These are phyloP conservation scores for Drosophila parvula DNA, from an alignment of 1,140 invertebrate genomes.

Conservation along the genomic window DNA sequence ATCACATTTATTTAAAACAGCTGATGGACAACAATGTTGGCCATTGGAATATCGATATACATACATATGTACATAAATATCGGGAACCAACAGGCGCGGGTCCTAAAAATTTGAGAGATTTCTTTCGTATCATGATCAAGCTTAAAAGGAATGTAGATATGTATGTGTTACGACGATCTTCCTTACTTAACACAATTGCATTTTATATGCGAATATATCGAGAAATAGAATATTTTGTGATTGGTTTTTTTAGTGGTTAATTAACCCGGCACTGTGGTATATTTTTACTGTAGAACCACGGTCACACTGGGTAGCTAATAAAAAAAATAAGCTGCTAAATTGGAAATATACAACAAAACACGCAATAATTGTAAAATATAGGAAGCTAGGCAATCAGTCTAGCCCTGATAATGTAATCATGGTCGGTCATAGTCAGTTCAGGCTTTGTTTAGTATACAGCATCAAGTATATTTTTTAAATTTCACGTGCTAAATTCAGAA, in stretches of 20 bases:
- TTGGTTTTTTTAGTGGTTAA: background rate
- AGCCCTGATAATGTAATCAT: constrained; percentile 44
- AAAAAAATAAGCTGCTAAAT: constrained; percentile 39
- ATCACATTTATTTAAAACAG: constrained; percentile 20
- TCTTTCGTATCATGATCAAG: no score
- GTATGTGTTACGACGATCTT: no score
- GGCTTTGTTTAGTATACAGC: constrained; percentile 46
- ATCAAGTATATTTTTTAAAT: constrained; percentile 61
- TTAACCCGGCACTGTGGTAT: background rate
- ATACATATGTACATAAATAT: no score
- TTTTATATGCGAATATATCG: no score
- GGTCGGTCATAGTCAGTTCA: constrained; percentile 20
- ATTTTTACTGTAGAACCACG: background rate
- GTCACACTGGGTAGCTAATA: constrained; percentile 22
- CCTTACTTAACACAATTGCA: background rate
- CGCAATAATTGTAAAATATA: constrained; percentile 18
- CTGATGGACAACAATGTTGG: constrained; percentile 1
- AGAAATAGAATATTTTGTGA: no score
- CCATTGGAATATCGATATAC: background rate
- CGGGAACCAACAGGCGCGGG: background rate
- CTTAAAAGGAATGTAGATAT: background rate
- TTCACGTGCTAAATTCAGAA: constrained; percentile 74
- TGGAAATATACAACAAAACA: constrained; percentile 34
- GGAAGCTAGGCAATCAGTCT: constrained; percentile 6
- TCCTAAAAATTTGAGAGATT: background rate